Conservation (phyloP, 2,888 invertebrate genomes). For the Leucophenga montana region DNA sequence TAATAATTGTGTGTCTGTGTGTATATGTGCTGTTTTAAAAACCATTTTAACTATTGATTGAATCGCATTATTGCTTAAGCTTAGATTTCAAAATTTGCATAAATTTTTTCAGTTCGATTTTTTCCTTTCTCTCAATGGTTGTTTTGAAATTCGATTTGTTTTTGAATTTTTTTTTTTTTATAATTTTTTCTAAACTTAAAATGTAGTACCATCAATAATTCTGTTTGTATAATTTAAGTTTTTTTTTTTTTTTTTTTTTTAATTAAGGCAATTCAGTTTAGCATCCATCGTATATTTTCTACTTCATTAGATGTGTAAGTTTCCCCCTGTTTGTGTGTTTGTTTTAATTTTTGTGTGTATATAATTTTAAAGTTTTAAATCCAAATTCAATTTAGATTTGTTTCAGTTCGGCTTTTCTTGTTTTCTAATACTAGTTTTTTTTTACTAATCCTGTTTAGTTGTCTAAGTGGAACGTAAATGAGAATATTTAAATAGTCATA, state of each 20-base stretch:
- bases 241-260: conserved; percentile 5
- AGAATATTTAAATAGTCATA: too few relatives aligned
- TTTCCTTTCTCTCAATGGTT: background rate
- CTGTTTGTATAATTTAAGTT: background rate
- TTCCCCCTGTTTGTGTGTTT: background rate
- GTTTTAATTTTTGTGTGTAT: too few relatives aligned
- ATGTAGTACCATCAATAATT: background rate
- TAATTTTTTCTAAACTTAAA: conserved; percentile 7
- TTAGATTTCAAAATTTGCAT: background rate
- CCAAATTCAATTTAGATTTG: conserved; percentile 62
- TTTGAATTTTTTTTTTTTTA: background rate
- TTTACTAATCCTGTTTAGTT: too few relatives aligned
- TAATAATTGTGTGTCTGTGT: background rate
- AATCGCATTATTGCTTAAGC: conserved; percentile 10
- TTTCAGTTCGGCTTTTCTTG: conserved; percentile 43
- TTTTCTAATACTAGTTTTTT: background rate
- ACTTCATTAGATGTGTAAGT: background rate
- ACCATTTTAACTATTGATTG: background rate
- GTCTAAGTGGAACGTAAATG: too few relatives aligned
- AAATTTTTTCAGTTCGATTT: background rate
- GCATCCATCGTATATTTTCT: conserved; percentile 30
- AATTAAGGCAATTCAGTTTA: conserved; percentile 38
- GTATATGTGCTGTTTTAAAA: background rate
- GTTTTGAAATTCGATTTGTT: background rate
- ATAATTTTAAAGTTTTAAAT: conserved; percentile 50